These are phyloP conservation scores for Tinea pellionella DNA, from an alignment of 2,888 invertebrate species.

Conservation along the genomic window DNA sequence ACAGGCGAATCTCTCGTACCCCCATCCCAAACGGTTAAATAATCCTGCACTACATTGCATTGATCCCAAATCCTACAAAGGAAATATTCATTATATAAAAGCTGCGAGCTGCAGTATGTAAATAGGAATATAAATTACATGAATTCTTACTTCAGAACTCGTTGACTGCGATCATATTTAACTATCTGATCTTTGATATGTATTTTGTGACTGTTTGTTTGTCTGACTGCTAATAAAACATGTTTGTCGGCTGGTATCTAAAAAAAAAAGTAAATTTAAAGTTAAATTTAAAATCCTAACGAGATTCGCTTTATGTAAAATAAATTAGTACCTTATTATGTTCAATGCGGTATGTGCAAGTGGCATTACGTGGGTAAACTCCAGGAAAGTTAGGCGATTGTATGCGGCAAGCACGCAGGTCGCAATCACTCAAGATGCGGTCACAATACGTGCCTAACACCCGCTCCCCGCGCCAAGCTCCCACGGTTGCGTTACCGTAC, in stretches of 20 bases:
- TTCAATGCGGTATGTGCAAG: constrained; percentile 81
- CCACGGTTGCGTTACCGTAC: constrained; percentile 79
- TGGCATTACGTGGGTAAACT: constrained; percentile 87
- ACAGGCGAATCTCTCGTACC: constrained; percentile 76
- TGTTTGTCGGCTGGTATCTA: constrained; percentile 77
- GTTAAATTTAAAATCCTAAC: too few species aligned
- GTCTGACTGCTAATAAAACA: constrained; percentile 79
- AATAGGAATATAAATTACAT: neutral
- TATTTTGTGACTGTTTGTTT: constrained; percentile 82
- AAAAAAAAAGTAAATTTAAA: neutral
- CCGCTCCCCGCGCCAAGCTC: constrained; percentile 80
- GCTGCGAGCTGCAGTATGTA: neutral
- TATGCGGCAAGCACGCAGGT: constrained; percentile 76
- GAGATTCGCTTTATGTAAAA: too few species aligned
- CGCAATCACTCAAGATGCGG: constrained; percentile 82
- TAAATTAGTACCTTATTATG: constrained; percentile 55
- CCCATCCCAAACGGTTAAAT: constrained; percentile 85
- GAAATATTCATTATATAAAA: neutral
- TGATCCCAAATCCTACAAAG: constrained; percentile 81
- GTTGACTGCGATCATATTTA: constrained; percentile 80
- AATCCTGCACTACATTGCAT: constrained; percentile 85
- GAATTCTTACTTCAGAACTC: constrained; percentile 74
- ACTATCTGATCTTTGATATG: constrained; percentile 83
- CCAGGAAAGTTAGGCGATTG: constrained; percentile 93
- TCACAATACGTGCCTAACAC: constrained; percentile 84